Conservation (phyloP, 2,888 invertebrate genomes). For the Pemphredon lugubris region DNA sequence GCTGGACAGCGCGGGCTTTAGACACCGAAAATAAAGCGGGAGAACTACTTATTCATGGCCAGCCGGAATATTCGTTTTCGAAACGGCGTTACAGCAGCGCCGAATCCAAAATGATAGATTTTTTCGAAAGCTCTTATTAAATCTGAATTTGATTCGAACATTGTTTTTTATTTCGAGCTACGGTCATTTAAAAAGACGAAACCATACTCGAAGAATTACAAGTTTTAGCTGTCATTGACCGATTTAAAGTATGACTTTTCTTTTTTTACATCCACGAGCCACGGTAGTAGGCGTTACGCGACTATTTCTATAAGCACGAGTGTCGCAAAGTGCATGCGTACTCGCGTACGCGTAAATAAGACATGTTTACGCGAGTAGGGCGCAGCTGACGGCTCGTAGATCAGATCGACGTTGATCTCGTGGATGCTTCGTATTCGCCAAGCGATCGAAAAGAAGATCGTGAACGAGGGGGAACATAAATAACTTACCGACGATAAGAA, state of each 20-base stretch:
- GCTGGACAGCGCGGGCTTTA: constrained; percentile 21
- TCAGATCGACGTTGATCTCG: constrained; percentile 30
- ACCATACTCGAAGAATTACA: no score
- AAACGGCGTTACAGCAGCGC: no score
- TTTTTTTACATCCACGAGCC: not conserved
- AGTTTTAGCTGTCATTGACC: no score
- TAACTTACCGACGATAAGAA: no score
- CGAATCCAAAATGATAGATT: no score
- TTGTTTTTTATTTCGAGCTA: no score
- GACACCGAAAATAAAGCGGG: constrained; percentile 48
- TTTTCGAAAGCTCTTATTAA: no score
- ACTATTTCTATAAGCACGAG: not conserved
- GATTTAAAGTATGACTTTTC: no score
- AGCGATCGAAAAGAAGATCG: constrained; percentile 25
- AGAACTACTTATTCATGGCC: constrained; percentile 37
- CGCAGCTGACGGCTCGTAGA: constrained; percentile 48
- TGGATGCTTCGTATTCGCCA: constrained; percentile 10
- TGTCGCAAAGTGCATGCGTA: not conserved
- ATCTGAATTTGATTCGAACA: no score
- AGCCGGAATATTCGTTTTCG: constrained; percentile 43
- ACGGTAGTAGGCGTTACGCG: not conserved
- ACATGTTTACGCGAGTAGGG: constrained; percentile 23
- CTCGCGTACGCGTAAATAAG: constrained; percentile 16
- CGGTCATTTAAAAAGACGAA: no score
- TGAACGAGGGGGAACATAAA: constrained; percentile 9